Base-by-base conservation (phyloP, 2,888 invertebrate genomes). In the Drosophila infuscata region DNA sequence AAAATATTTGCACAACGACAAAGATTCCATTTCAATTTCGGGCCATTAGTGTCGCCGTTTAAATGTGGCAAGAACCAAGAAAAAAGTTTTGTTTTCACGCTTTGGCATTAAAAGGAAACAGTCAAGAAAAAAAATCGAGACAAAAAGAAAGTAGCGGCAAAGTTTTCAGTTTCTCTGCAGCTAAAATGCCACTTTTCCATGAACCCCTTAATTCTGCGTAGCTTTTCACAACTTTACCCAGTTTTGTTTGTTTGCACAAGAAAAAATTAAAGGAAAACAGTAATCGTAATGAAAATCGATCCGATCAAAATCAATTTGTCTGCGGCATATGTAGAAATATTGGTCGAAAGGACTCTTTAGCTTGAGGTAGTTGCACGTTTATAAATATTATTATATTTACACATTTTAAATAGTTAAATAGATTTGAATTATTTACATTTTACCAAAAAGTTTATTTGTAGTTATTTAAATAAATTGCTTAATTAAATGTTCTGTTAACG, bases 31-130 rank as follows among this genome's bases (percentile, higher is more conserved):
- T 88, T 89, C 85, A 76, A 89, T 87, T 90, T 83, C 63, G 64
- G 74, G 81, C 88, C 88, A 88, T 88, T 88, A 90, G 88, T 84
- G 85, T 81, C 88, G 79, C 71, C 73, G 83, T 70, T 84, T 82
- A 81, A 88, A 85, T 83, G 73, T 63, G 66, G 67, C 70, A 54
- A 67, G 52, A 57, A 52, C 36, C 38, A 60, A 63, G 56, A n/a
- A 75, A 77, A 89, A 88, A 82, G 74, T 78, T 89, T 89, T 87
- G 82, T 90, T 88, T 83, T 77, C 86, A 82, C 76, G 88, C 79
- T 72, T 73, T 76, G 70, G 72, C 78, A 78, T 68, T 80, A 73
- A 70, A 69, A 64, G 81, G 80, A 90, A 82, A 80, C 77, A 77
- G 74, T 78, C 68, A 52, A 54, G 36, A 3, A 36, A 36, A 36